Percentiles rank a stretch among this genome's conserved stretches.
Evolutionary conservation across 2,888 invertebrate genomes (phyloP).

Genomic region (Mongoloraphidia duomilia): DNA sequence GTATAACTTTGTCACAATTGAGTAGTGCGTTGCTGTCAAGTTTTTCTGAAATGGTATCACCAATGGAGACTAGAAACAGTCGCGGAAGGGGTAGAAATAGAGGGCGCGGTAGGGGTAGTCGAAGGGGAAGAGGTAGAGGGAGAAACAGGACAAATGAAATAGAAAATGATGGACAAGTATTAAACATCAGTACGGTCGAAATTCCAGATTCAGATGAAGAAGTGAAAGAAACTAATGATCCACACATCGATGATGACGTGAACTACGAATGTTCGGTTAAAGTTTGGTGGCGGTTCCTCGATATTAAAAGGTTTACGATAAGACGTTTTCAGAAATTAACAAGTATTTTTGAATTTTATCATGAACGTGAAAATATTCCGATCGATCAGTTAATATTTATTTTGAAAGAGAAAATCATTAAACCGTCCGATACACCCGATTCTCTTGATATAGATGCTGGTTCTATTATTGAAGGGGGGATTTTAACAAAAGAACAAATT

Average conservation of each 20-base stretch:
- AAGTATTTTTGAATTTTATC: constrained; percentile 30
- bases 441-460: constrained; percentile 30
- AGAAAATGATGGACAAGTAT: too few relatives aligned
- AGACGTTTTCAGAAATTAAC: constrained; percentile 30
- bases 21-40: too few relatives aligned
- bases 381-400: constrained; percentile 29
- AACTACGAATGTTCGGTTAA: constrained; percentile 29
- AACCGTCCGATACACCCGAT: constrained; percentile 31
- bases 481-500: not conserved
- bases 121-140: too few relatives aligned
- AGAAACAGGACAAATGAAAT: too few relatives aligned
- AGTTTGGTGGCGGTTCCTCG: constrained; percentile 32
- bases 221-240: not conserved
- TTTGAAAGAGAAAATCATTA: constrained; percentile 29
- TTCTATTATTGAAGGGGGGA: constrained; percentile 26
- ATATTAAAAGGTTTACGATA: constrained; percentile 30
- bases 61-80: too few relatives aligned
- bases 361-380: constrained; percentile 25
- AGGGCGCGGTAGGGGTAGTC: too few relatives aligned
- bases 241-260: not conserved
- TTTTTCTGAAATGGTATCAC: too few relatives aligned
- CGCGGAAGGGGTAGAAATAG: too few relatives aligned
- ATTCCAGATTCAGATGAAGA: not conserved
- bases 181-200: not conserved
- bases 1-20: too few relatives aligned